Evolutionary conservation across 2,797 vertebrate genomes (phyloP).

Genomic region (Pangasius krempfi): DNA sequence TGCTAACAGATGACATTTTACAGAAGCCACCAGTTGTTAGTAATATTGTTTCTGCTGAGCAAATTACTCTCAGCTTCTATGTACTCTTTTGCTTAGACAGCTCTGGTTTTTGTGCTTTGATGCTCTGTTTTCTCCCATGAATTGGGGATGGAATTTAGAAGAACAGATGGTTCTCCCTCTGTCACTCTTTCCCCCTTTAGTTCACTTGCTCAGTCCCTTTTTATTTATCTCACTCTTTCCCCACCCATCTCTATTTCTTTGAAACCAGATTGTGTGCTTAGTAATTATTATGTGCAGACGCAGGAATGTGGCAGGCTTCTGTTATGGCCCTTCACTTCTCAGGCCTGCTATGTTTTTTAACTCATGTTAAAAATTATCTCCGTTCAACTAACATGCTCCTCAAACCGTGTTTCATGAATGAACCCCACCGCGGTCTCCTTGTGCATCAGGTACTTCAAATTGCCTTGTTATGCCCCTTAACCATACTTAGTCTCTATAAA

Average conservation of each 20-base stretch:
- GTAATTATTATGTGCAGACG: slow-evolving; percentile 44
- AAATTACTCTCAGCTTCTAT: background rate
- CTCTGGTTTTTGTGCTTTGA: background rate
- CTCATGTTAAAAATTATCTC: slow-evolving; percentile 35
- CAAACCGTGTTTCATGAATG: background rate
- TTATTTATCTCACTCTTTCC: slow-evolving; percentile 9
- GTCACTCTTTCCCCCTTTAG: background rate
- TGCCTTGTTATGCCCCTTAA: background rate
- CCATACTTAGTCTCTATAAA: background rate
- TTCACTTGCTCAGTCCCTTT: slow-evolving; percentile 22
- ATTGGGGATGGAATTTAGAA: slow-evolving; percentile 3
- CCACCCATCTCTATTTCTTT: slow-evolving; percentile 38
- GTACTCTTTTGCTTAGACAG: background rate
- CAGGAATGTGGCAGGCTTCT: slow-evolving; percentile 36
- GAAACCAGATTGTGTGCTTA: slow-evolving; percentile 42
- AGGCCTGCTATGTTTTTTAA: slow-evolving; percentile 3
- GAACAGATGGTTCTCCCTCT: slow-evolving; percentile 39
- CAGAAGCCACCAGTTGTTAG: background rate
- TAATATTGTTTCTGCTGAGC: background rate
- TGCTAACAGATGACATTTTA: background rate
- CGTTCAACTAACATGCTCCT: background rate
- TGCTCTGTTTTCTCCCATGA: background rate
- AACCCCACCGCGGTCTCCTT: background rate
- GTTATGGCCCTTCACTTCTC: slow-evolving; percentile 30
- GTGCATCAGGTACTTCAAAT: background rate